Evolutionary conservation across 2,888 invertebrate genomes (phyloP).

Genomic region (Sinotaia quadrata): DNA sequence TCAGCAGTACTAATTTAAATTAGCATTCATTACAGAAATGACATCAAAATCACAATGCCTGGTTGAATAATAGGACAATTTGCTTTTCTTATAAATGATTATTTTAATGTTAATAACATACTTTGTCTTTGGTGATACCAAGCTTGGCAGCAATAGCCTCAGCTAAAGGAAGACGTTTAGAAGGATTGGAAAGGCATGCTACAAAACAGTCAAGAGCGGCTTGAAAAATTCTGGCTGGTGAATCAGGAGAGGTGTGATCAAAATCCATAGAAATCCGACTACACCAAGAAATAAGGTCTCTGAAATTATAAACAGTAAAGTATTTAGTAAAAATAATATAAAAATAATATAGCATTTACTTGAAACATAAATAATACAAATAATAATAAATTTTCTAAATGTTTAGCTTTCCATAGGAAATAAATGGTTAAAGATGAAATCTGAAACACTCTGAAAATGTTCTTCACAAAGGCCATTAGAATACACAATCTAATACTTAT

Average conservation of each 20-base stretch:
- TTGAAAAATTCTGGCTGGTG: conserved; percentile 75
- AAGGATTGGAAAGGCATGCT: conserved; percentile 81
- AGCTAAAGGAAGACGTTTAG: conserved; percentile 73
- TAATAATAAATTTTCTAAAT: too few species aligned
- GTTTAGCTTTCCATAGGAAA: too few species aligned
- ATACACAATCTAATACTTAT: too few species aligned
- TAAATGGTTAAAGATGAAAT: too few species aligned
- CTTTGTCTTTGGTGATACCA: conserved; percentile 77
- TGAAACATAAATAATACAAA: too few species aligned
- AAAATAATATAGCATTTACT: too few species aligned
- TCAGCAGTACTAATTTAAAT: neutral
- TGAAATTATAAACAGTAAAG: too few species aligned
- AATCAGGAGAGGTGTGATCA: conserved; percentile 75
- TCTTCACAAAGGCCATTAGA: too few species aligned
- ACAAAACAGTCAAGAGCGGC: conserved; percentile 94
- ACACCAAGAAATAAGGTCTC: conserved; percentile 95
- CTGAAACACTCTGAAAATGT: too few species aligned
- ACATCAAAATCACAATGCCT: neutral
- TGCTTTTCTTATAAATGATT: neutral
- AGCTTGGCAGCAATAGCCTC: conserved; percentile 83
- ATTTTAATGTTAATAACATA: conserved; percentile 34
- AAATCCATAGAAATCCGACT: conserved; percentile 83
- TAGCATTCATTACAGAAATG: neutral
- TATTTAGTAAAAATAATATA: too few species aligned
- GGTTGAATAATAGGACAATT: neutral